Conservation (phyloP, 2,888 invertebrate species). For the Sarcophaga variegata region DNA sequence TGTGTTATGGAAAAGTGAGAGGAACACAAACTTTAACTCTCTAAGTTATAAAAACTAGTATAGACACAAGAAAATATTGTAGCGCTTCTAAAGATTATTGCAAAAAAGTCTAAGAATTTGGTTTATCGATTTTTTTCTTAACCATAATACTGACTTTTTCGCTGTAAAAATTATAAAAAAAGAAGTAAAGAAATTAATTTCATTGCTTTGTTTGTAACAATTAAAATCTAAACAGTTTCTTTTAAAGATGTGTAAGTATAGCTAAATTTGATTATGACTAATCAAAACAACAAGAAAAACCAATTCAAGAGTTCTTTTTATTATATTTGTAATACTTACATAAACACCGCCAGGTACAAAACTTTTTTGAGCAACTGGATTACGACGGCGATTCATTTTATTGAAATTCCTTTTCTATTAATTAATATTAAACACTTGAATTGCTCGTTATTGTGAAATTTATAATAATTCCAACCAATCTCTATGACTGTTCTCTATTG, state of each 20-base stretch:
- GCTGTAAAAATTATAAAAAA: slow-evolving; percentile 70
- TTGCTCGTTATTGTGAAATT: no score
- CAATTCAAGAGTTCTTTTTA: background rate
- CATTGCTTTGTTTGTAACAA: background rate
- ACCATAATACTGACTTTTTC: slow-evolving; percentile 71
- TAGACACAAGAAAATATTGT: slow-evolving; percentile 60
- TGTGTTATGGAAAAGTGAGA: slow-evolving; percentile 17
- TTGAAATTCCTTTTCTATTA: background rate
- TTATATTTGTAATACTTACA: slow-evolving; percentile 71
- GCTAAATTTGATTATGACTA: background rate
- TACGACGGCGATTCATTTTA: slow-evolving; percentile 74
- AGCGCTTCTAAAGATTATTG: slow-evolving; percentile 76
- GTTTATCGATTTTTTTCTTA: slow-evolving; percentile 63
- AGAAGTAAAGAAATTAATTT: slow-evolving; percentile 35
- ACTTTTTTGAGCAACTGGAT: slow-evolving; percentile 52
- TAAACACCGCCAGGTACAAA: slow-evolving; percentile 74
- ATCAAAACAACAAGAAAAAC: background rate
- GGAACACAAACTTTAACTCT: slow-evolving; percentile 45
- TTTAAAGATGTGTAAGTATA: no score
- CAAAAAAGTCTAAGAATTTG: slow-evolving; percentile 76
- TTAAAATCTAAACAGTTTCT: background rate
- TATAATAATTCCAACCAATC: no score
- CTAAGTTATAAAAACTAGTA: slow-evolving; percentile 64
- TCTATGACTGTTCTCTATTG: slow-evolving; percentile 1
- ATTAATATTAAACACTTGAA: background rate